Base-by-base conservation (phyloP, 2,113 vertebrate species). In the Platysteira castanea region DNA sequence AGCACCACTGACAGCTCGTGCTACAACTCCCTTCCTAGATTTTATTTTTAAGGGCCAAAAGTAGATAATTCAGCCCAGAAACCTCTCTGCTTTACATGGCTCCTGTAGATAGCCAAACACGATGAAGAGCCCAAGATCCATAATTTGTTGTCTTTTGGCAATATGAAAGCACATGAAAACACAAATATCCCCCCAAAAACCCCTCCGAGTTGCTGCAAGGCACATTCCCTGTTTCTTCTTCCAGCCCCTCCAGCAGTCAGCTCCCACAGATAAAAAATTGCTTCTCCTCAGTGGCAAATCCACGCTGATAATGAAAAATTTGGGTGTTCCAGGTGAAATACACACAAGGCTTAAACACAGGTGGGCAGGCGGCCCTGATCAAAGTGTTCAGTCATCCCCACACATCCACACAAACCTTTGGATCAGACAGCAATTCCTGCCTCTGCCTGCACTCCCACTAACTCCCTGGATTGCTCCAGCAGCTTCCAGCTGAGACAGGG, bases 11-110 rank as follows among this genome's bases (percentile, higher is more conserved):
- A 27, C 75, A 88, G 60, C 37, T 52, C 64, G 0, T 20, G 42
- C 46, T 6, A 4, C 64, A 21, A 19, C 31, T 28, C 24, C 15
- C 13, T 27, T 21, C 8, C 1, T 22, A 2, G 10, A 1, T 7
- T n/a, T 7, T 26, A 35, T 35, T 42, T 70, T 63, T 11, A 6
- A 41, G 10, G 37, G 16, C 5, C 16, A 27, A 11, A 13, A 67
- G 12, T 2, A 41, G 20, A 7, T 6, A 41, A 65, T 30, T 31
- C 13, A 53, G 20, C 21, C 26, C 67, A 82, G 50, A 74, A 83
- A 44, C 31, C 16, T 41, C 21, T 17, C 54, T 27, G 44, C 54
- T 76, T 30, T 19, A 12, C 63, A 14, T 12, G 37, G 33, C 13
- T 89, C 24, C 37, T 3, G 0, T 1, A 37, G 15, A 28, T 3